Percentiles rank a stretch among this genome's conserved stretches.
Conservation (phyloP, 2,797 vertebrate species). For the Acanthurus tractus region DNA sequence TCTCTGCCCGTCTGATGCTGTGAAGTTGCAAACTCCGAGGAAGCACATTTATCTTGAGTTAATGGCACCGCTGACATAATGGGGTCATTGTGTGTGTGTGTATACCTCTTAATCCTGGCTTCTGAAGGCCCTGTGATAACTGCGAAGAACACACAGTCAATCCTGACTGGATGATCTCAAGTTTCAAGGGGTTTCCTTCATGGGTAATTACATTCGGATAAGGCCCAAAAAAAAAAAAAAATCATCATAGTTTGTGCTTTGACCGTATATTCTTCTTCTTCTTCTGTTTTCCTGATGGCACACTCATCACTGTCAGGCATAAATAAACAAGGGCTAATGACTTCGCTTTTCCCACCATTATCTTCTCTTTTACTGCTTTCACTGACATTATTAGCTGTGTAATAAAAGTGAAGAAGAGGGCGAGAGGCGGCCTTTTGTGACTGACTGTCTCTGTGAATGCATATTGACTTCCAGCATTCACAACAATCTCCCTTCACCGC, state of each 20-base stretch:
- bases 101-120: constrained; percentile 63
- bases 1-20: constrained; percentile 30
- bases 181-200: constrained; percentile 15
- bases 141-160: constrained; percentile 32
- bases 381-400: constrained; percentile 22
- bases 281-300: not conserved
- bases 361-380: constrained; percentile 13
- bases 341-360: constrained; percentile 16
- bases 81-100: constrained; percentile 72
- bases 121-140: constrained; percentile 60
- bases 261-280: not conserved
- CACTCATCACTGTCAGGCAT: not conserved
- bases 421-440: not conserved
- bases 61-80: constrained; percentile 74
- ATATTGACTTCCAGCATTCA: not conserved
- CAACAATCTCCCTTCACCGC: not conserved
- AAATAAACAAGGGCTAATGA: constrained; percentile 18
- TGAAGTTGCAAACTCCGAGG: constrained; percentile 61
- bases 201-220: constrained; percentile 17
- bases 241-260: not conserved
- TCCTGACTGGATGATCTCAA: constrained; percentile 34
- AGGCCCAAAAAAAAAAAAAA: not conserved
- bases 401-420: not conserved
- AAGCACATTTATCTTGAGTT: constrained; percentile 70
- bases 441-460: constrained; percentile 7